phyloP scores from a whole-genome alignment of 2,888 invertebrate genomes.

The Drosophila yooni region DNA sequence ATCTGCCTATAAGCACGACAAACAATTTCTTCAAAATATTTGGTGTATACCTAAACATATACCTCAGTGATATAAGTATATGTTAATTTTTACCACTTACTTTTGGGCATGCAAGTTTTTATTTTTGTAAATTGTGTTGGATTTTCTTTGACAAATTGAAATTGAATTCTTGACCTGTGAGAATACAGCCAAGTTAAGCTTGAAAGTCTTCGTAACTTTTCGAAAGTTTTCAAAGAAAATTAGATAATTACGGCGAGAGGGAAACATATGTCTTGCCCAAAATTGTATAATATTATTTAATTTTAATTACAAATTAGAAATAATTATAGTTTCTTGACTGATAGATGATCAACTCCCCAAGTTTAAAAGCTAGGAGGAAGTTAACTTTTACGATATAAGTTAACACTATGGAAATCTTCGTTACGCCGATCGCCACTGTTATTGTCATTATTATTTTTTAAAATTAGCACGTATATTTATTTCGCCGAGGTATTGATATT shows the following conservation, averaged over 20 bases:
- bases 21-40: constrained; percentile 20
- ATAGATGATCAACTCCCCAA: background rate
- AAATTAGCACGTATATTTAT: constrained; percentile 6
- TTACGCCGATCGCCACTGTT: constrained; percentile 1
- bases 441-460: background rate
- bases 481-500: constrained; percentile 15
- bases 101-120: background rate
- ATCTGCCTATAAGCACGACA: constrained; percentile 17
- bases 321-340: constrained; percentile 1
- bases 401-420: constrained; percentile 4
- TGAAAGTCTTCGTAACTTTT: background rate
- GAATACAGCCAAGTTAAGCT: background rate
- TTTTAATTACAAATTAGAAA: background rate
- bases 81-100: background rate
- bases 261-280: background rate
- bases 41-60: constrained; percentile 20
- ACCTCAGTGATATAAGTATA: constrained; percentile 26
- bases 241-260: background rate
- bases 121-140: background rate
- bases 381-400: background rate
- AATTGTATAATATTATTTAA: background rate
- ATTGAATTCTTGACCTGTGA: background rate
- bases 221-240: background rate
- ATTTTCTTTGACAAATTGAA: background rate
- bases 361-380: constrained; percentile 1